Evolutionary conservation across 2,797 vertebrate species (phyloP).

Genomic region (Pseudomugil gertrudae): DNA sequence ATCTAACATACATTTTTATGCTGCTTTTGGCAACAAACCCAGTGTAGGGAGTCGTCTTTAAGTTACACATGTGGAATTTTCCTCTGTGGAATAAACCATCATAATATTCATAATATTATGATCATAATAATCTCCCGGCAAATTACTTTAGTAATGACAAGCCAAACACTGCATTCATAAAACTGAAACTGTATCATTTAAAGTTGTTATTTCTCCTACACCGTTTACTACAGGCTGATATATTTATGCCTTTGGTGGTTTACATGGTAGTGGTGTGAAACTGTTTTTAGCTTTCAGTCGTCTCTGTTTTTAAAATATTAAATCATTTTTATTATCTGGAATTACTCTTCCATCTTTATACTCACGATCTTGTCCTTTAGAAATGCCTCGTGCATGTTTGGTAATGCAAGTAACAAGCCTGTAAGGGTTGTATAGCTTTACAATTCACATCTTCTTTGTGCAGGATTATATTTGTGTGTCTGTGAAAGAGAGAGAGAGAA

Average conservation of each 20-base stretch:
- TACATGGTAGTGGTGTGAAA: constrained; percentile 25
- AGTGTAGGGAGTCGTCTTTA: background rate
- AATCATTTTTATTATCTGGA: background rate
- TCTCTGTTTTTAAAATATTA: background rate
- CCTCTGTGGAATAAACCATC: background rate
- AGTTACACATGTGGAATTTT: background rate
- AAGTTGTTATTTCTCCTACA: constrained; percentile 18
- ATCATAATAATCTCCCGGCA: background rate
- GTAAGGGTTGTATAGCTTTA: background rate
- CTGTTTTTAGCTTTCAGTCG: background rate
- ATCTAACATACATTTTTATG: background rate
- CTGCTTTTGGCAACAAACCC: background rate
- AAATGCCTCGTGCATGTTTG: background rate
- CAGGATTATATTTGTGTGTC: constrained; percentile 15
- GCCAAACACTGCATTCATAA: constrained; percentile 8
- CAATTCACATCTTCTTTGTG: background rate
- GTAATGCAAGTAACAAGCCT: background rate
- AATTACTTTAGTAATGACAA: background rate
- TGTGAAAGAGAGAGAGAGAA: constrained; percentile 10
- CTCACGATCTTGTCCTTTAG: background rate
- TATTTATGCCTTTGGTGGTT: constrained; percentile 20
- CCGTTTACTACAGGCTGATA: constrained; percentile 18
- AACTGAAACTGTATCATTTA: constrained; percentile 13
- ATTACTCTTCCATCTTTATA: background rate
- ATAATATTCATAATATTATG: too few relatives aligned